Evolutionary conservation across 2,888 invertebrate species (phyloP).

Genomic region (Coenonympha arcania): DNA sequence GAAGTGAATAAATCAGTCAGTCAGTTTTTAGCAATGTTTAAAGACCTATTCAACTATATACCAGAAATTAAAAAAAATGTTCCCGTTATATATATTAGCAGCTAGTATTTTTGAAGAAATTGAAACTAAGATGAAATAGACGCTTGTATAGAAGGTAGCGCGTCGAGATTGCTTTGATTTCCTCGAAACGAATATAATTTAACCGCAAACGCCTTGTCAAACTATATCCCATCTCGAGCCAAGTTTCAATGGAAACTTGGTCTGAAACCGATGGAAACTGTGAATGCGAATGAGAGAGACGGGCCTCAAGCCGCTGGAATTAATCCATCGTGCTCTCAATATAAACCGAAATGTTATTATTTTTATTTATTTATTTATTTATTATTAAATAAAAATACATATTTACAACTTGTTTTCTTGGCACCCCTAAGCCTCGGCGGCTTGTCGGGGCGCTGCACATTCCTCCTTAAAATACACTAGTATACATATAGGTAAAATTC

Average conservation of each 20-base stretch:
- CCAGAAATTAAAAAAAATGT: background rate
- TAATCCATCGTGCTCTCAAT: constrained; percentile 59
- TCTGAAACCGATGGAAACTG: constrained; percentile 47
- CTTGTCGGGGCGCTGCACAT: no score
- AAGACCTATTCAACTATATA: background rate
- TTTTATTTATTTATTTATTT: no score
- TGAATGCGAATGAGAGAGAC: constrained; percentile 53
- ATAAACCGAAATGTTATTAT: constrained; percentile 39
- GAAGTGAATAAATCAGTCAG: no score
- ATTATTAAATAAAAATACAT: no score
- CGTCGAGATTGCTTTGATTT: constrained; percentile 29
- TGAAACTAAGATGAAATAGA: background rate
- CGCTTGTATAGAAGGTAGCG: background rate
- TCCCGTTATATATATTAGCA: background rate
- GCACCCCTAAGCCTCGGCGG: no score
- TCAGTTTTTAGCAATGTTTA: no score
- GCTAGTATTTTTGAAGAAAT: background rate
- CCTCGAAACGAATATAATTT: constrained; percentile 44
- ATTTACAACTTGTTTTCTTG: no score
- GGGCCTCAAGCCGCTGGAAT: constrained; percentile 63
- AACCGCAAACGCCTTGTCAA: constrained; percentile 58
- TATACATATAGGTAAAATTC: no score
- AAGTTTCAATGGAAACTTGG: constrained; percentile 66
- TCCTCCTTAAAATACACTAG: no score
- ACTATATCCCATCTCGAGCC: constrained; percentile 50